phyloP scores from a whole-genome alignment of 2,113 vertebrate genomes.

The Centropristis striata region DNA sequence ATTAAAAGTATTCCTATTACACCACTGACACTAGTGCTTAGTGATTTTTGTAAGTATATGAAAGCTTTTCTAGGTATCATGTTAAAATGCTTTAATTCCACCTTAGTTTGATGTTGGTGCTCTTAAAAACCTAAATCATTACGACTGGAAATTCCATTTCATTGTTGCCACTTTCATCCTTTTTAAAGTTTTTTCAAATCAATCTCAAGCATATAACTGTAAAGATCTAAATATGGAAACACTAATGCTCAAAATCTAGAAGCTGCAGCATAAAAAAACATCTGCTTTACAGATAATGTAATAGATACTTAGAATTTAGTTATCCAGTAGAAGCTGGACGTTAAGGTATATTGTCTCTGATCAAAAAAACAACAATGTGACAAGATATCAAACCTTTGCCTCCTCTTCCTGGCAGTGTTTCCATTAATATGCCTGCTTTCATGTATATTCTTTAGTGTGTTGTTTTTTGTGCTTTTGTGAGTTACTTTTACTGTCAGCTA shows the following conservation, averaged over 20 bases:
- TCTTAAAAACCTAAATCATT: background rate
- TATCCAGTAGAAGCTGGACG: constrained; percentile 4
- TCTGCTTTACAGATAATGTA: background rate
- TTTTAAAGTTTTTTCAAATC: too few relatives aligned
- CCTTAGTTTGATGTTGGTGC: background rate
- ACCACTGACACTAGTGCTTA: background rate
- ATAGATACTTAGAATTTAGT: background rate
- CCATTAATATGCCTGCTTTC: background rate
- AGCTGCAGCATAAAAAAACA: constrained; percentile 1
- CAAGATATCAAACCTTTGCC: constrained; percentile 6
- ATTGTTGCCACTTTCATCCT: background rate
- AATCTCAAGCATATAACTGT: background rate
- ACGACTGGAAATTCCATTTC: background rate
- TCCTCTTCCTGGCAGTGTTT: background rate
- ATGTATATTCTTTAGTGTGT: constrained; percentile 7
- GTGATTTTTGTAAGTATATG: background rate
- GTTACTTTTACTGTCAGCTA: background rate
- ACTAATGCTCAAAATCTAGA: background rate
- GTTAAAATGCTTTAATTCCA: background rate
- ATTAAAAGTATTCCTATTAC: background rate
- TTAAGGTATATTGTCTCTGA: constrained; percentile 6
- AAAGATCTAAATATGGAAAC: background rate
- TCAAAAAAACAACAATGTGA: background rate
- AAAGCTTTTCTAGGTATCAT: background rate
- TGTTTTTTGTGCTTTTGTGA: background rate